Base-by-base conservation (phyloP, 35 echinoderm and acorn worm genomes). In the Apostichopus parvimensis region DNA sequence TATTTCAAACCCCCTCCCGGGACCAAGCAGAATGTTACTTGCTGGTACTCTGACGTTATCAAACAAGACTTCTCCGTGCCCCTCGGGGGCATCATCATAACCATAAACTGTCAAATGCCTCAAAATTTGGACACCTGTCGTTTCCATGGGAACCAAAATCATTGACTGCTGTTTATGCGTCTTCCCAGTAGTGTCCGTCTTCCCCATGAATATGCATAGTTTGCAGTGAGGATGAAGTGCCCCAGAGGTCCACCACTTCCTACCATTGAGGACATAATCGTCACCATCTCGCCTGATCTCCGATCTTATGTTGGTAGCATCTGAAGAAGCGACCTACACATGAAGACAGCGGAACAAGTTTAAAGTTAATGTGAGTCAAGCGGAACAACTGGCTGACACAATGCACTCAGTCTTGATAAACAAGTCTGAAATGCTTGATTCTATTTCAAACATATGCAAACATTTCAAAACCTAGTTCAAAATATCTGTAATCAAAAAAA, bases 121-220 rank as follows among this genome's bases (percentile, higher is more conserved):
- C 13, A 96, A 55, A 34, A 94, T 84, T 8, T 73, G 88, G 5
- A 99, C 95, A 18, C 97, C 97, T 9, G 93, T 77, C 13, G 97
- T 77, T 13, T 99, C 97, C 93, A 99, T 99, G 54, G 97, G 97
- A 73, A 99, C 95, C 75, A 99, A 91, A 1, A 99, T 90, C 97
- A 99, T 99, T 18, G 95, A 96, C 83, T 99, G 97, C 91, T 99
- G 97, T 80, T 79, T 85, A 79, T 99, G 95, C 73, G 61, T 90
- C 56, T 88, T 53, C 11, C 89, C 95, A 56, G 58, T 54, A 58
- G 89, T 54, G 89, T 99, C 97, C 2, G 97, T 96, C 92, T 99
- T 99, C 9, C 97, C 97, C 97, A 99, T 99, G 91, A 99, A 99
- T 92, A 99, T 99, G 92, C 94, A 96, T 6, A 99, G n/a, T 68